These are phyloP conservation scores for Cyprinodon brontotheroides DNA, from an alignment of 2,113 vertebrate species.

Conservation along the genomic window DNA sequence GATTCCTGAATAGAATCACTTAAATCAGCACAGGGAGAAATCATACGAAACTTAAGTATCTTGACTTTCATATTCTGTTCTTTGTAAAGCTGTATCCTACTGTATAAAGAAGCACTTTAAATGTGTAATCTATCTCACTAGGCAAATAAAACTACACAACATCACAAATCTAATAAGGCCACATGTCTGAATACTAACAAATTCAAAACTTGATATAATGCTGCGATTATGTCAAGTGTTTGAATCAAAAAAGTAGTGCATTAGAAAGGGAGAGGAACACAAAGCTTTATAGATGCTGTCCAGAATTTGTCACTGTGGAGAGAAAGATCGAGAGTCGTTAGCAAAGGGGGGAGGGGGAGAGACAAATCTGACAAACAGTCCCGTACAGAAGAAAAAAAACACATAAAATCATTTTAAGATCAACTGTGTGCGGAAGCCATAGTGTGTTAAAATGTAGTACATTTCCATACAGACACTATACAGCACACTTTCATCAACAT, in stretches of 20 bases:
- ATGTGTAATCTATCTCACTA: conserved; percentile 61
- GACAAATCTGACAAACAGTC: conserved; percentile 75
- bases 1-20: conserved; percentile 40
- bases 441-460: conserved; percentile 61
- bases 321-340: conserved; percentile 82
- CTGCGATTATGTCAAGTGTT: conserved; percentile 53
- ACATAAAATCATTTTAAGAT: conserved; percentile 67
- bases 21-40: conserved; percentile 30
- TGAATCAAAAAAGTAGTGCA: conserved; percentile 58
- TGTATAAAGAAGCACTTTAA: conserved; percentile 42
- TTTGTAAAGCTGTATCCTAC: conserved; percentile 59
- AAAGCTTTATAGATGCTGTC: conserved; percentile 77
- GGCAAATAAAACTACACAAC: conserved; percentile 37
- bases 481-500: conserved; percentile 79
- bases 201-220: conserved; percentile 55
- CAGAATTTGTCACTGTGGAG: conserved; percentile 80
- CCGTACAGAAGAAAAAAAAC: conserved; percentile 69
- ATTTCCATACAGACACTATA: conserved; percentile 77
- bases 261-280: conserved; percentile 75
- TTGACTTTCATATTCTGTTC: conserved; percentile 28
- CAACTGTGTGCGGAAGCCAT: conserved; percentile 75
- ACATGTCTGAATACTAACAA: conserved; percentile 44
- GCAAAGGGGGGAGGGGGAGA: conserved; percentile 71
- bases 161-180: conserved; percentile 37
- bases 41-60: conserved; percentile 19